Evolutionary conservation across 92 coral and sea anemone genomes (phyloP), one percentile per base, ranked within the genome.

Genomic region (Palythoa heliodiscus): DNA sequence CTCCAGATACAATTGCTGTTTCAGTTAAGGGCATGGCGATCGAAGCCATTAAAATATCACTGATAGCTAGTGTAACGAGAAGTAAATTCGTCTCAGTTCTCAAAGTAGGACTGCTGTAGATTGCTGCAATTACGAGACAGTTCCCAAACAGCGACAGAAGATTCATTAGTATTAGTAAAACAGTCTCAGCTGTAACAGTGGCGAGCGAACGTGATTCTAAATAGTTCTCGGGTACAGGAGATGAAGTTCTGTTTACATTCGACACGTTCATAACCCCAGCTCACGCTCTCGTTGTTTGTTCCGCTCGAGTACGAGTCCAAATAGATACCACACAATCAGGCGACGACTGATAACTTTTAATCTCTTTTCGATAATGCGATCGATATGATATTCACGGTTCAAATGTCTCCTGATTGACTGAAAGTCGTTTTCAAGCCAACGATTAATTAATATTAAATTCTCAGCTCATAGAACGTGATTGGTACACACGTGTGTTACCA

Each of bases 1-100:
- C 17, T 23, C 89, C 93, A 10, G 85, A 48, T 1, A 88, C 79
- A 0, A 92, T 82, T 3, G 93, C 86, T 29, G 89, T 91, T 19
- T 87, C 80, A 4, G 89, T 87, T 13, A 94, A 54, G 4, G 98
- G 98, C 98, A 94, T 94, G 3, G 93, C 93, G 11, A 83, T 37
- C 19, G 86, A 7, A 11, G 95, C 95, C 73, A 94, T 83, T n/a
- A 90, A 48, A 29, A 92, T 92, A 79, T 94, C 98, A 13, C 93
- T 86, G 20, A 90, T 87, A 52, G 95, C 94, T 11, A 94, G 73
- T 10, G 98, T 76, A 3, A 88, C 93, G 8, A 94, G 89, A 66
- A 94, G 91, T 91, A 94, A 90, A 76, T 94, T 94, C 4, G 95
- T 92, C 1, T 92, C 89, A 3, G 98, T 94, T 53, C 95, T 87